These are phyloP conservation scores for Astyanax mexicanus DNA, from an alignment of 2,797 vertebrate genomes.

Conservation along the genomic window DNA sequence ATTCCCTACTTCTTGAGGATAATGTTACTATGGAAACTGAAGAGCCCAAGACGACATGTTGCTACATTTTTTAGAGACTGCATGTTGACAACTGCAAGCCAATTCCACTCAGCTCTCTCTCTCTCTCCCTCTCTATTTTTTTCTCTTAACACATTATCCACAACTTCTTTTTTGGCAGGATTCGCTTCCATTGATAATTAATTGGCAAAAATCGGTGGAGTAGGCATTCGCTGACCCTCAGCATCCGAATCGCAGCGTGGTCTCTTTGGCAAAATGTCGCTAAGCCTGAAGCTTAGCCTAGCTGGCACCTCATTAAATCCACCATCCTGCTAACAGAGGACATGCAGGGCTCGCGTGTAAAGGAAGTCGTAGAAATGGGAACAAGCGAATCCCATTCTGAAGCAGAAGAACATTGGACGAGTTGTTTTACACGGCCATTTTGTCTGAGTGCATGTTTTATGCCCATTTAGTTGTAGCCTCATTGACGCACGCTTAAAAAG, in stretches of 20 bases:
- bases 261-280: background rate
- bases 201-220: background rate
- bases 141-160: background rate
- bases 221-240: background rate
- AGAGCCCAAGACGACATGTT: slow-evolving; percentile 13
- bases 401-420: background rate
- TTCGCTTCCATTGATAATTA: background rate
- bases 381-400: background rate
- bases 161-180: background rate
- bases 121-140: no score
- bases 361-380: background rate
- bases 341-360: background rate
- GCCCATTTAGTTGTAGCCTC: background rate
- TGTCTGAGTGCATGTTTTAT: background rate
- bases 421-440: background rate
- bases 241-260: background rate
- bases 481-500: background rate
- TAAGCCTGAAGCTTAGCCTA: background rate
- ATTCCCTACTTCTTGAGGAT: slow-evolving; percentile 35
- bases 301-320: background rate
- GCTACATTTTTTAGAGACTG: slow-evolving; percentile 32
- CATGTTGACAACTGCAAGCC: slow-evolving; percentile 22
- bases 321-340: background rate
- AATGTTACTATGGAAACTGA: slow-evolving; percentile 55
- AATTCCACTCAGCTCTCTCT: background rate